A percentile compares a stretch with the other conserved stretches of the same genome.
Evolutionary conservation across 1,140 invertebrate genomes (phyloP).

Genomic region (Pogonus chalceus): DNA sequence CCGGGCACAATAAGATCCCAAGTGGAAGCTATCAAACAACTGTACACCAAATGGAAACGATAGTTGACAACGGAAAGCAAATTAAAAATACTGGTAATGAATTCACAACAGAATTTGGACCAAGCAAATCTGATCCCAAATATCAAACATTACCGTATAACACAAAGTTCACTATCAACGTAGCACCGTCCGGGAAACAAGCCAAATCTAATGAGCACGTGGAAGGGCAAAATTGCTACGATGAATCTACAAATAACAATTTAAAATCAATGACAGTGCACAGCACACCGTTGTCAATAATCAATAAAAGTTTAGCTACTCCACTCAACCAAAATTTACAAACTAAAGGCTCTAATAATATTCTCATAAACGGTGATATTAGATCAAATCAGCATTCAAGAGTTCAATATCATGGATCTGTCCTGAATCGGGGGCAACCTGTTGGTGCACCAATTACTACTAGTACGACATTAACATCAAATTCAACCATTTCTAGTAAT

Average conservation of each 20-base stretch:
- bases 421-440: conserved; percentile 2
- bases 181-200: conserved; percentile 32
- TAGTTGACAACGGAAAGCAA: conserved; percentile 27
- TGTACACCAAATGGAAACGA: conserved; percentile 21
- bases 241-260: conserved; percentile 26
- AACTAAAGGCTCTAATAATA: conserved; percentile 7
- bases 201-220: conserved; percentile 31
- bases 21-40: conserved; percentile 35
- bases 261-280: conserved; percentile 47
- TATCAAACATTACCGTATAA: conserved; percentile 89
- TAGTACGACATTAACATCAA: conserved; percentile 12
- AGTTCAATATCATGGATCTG: conserved; percentile 28
- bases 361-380: background rate
- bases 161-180: conserved; percentile 64
- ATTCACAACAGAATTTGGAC: conserved; percentile 35
- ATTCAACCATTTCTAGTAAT: too few species aligned
- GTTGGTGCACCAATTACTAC: conserved; percentile 7
- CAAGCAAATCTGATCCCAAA: conserved; percentile 83
- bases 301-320: conserved; percentile 55
- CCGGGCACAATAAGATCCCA: conserved; percentile 36
- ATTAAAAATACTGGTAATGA: conserved; percentile 29
- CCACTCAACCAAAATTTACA: conserved; percentile 41
- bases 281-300: conserved; percentile 51
- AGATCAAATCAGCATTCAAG: background rate
- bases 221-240: conserved; percentile 18